Percentiles rank a stretch among this genome's conserved stretches.
These are phyloP conservation scores for Lates japonicus DNA, from an alignment of 2,797 vertebrate genomes.

Conservation along the genomic window DNA sequence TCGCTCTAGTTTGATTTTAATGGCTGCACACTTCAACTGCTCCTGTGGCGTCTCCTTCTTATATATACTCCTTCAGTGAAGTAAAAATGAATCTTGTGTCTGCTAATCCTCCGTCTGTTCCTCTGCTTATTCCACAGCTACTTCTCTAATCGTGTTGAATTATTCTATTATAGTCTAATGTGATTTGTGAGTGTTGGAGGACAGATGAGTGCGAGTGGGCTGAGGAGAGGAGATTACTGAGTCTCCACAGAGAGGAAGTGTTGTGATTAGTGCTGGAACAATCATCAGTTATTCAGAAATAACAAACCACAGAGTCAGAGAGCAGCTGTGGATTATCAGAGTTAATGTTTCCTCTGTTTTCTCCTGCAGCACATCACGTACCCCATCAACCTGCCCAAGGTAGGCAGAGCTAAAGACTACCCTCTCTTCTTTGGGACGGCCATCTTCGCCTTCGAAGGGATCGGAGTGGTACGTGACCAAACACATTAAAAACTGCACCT, in stretches of 20 bases:
- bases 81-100: background rate
- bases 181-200: conserved; percentile 2
- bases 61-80: too few relatives aligned
- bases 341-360: background rate
- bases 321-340: background rate
- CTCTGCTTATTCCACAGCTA: background rate
- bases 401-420: conserved; percentile 90
- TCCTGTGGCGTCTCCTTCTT: too few relatives aligned
- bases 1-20: background rate
- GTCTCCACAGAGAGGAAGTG: background rate
- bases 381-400: conserved; percentile 87
- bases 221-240: background rate
- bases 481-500: background rate
- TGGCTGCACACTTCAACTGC: background rate
- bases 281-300: background rate
- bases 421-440: conserved; percentile 98
- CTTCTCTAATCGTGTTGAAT: conserved; percentile 14
- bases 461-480: conserved; percentile 92
- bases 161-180: conserved; percentile 6
- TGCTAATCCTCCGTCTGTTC: conserved; percentile 2
- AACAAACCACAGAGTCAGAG: background rate
- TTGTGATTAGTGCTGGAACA: background rate
- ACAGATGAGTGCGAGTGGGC: background rate
- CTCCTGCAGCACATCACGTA: conserved; percentile 88
- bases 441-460: conserved; percentile 98